Base-by-base conservation (phyloP, 2,113 vertebrate species). In the Phyllostomus discolor region DNA sequence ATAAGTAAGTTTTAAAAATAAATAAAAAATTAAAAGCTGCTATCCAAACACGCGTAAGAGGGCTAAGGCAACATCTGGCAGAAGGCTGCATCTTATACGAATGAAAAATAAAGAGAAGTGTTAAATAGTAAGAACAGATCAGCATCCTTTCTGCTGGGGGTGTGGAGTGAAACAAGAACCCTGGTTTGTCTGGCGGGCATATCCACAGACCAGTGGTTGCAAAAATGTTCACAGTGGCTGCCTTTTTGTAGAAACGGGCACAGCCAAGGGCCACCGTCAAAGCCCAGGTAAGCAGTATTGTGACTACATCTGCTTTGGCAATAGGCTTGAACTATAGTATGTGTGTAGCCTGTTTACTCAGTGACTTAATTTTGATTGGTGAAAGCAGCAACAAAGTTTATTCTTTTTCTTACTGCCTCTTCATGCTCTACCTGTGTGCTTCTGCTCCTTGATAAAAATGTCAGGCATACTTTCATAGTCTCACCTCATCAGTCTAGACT, bases 271-370 rank as follows among this genome's bases (percentile, higher is more conserved):
- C 31, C 24, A 33, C 46, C 2, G 2, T 4, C 7, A 33, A 38
- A 79, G 17, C 52, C 1, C 28, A 38, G 28, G 1, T 0, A 46
- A 46, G 35, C 7, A 24, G 26, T 6, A 10, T 3, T 28, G 28
- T 1, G 17, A 35, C 0, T 4, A 8, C 0, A 2, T n/a, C 54
- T 22, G 26, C 81, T 72, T 24, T 28, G 94, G 70, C 52, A 11
- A 10, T 3, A 64, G 10, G 35, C 22, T 14, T 12, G 59, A 57
- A 10, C 28, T 11, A 10, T 22, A 4, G 22, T 2, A 0, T 9
- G 0, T 0, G 5, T 9, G 0, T 0, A 5, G 16, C 28, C 78
- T 31, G 38, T 14, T 50, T 26, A 3, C 11, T 28, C 31, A 82
- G 6, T 12, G 59, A 20, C 35, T 70, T 76, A 31, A 59, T 67